phyloP scores from a whole-genome alignment of 2,797 vertebrate species.

The Myoxocephalus aenaeus region DNA sequence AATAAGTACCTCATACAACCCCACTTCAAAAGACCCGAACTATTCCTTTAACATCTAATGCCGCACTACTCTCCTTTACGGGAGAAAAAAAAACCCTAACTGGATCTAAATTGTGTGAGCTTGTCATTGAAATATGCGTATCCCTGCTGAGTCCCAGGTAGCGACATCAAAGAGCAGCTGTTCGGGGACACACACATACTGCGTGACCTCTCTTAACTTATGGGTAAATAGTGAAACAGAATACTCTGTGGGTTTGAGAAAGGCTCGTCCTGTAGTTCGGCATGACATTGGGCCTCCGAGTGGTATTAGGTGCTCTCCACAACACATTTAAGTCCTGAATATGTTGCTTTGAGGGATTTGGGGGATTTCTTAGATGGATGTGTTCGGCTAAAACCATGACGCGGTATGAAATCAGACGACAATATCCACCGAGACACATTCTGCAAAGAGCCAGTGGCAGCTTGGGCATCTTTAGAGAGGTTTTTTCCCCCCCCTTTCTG shows the following conservation, averaged over 20 bases:
- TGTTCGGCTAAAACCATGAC: slow-evolving; percentile 36
- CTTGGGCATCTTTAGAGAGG: slow-evolving; percentile 37
- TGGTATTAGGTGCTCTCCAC: slow-evolving; percentile 42
- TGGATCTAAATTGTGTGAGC: slow-evolving; percentile 33
- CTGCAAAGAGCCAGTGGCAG: slow-evolving; percentile 37
- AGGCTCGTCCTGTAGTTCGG: slow-evolving; percentile 40
- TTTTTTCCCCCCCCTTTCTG: slow-evolving; percentile 42
- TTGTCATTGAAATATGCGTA: slow-evolving; percentile 37
- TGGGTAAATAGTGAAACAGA: slow-evolving; percentile 74
- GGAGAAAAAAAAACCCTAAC: background rate
- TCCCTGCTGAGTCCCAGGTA: slow-evolving; percentile 52
- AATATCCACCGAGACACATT: slow-evolving; percentile 47
- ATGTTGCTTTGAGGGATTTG: slow-evolving; percentile 30
- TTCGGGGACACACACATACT: slow-evolving; percentile 61
- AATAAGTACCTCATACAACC: background rate
- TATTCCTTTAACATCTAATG: background rate
- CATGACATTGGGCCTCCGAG: slow-evolving; percentile 56
- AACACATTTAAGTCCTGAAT: slow-evolving; percentile 42
- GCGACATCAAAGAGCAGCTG: slow-evolving; percentile 70
- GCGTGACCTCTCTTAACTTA: slow-evolving; percentile 72
- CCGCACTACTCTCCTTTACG: slow-evolving; percentile 17
- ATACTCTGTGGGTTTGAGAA: slow-evolving; percentile 69
- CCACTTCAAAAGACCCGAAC: background rate
- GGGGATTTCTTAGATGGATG: slow-evolving; percentile 33
- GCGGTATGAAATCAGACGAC: slow-evolving; percentile 34